Base-by-base conservation (phyloP, 2,888 invertebrate genomes). In the Diadromus collaris region DNA sequence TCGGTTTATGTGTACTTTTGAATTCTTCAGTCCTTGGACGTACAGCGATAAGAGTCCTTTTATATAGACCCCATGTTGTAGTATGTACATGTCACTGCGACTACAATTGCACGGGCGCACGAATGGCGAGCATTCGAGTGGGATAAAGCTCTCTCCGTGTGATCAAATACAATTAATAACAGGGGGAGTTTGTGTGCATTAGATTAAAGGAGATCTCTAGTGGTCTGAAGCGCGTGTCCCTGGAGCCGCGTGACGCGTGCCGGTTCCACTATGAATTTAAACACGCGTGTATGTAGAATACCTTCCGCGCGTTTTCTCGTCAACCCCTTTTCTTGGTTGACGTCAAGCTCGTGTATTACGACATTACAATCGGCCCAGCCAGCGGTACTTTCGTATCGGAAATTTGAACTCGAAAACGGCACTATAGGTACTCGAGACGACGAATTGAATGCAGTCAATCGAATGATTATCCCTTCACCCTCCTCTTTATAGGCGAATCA, bases 111-210 rank as follows among this genome's bases (percentile, higher is more conserved):
- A 70, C 46, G 48, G 24, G 54, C 32, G 61, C 32, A 61, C 64
- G 60, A 76, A 72, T 76, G 24, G 64, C 82, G 79, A 65, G 71
- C 78, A 21, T 81, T 79, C 9, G 65, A 76, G 65, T 69, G 65
- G 77, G 44, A 61, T 58, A 70, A 81, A 76, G 65, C 48, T 60
- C 54, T 46, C 78, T 72, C 70, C 82, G 85, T 83, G 84, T 82
- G 85, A 86, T 86, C 84, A 87, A 87, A 87, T 82, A 84, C 83
- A 83, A 88, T 86, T 86, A 86, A 86, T 87, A 70, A 77, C 67
- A 68, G 75, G 74, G 58, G 32, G 16, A 58, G 32, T 58, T 38
- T 69, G 70, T 71, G 46, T 67, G 73, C 46, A 70, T 61, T 69
- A 65, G 51, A 65, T 51, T 60, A 75, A 60, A 76, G 58, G 79